Conservation (phyloP, 1,140 invertebrate genomes). For the Chionoecetes opilio region DNA sequence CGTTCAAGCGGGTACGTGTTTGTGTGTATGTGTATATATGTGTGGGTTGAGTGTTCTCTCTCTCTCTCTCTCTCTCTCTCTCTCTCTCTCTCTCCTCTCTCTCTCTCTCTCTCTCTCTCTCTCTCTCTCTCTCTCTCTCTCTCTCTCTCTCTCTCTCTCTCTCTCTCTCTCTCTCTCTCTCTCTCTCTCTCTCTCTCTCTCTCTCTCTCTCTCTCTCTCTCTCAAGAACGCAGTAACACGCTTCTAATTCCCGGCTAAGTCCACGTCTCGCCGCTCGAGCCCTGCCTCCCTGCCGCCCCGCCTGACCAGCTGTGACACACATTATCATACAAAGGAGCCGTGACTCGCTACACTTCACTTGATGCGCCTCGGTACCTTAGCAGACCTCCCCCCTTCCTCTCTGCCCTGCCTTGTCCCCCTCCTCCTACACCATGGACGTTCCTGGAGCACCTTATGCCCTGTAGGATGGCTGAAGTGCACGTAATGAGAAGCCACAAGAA, state of each 20-base stretch:
- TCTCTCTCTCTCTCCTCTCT: slow-evolving; percentile 52
- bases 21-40: too few species aligned
- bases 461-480: background rate
- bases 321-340: slow-evolving; percentile 16
- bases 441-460: background rate
- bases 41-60: too few species aligned
- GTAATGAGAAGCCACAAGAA: background rate
- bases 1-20: too few species aligned
- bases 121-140: background rate
- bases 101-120: slow-evolving; percentile 33
- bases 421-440: background rate
- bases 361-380: background rate
- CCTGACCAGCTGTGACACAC: background rate
- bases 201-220: slow-evolving; percentile 59
- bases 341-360: background rate
- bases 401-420: background rate
- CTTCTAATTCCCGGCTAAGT: background rate
- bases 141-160: slow-evolving; percentile 54
- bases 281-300: background rate
- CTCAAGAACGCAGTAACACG: background rate
- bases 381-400: background rate
- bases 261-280: background rate
- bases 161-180: slow-evolving; percentile 37
- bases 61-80: background rate
- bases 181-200: slow-evolving; percentile 34